Percentiles rank a stretch among this genome's conserved stretches.
Conservation (phyloP, 2,888 invertebrate genomes). For the Apeira syringaria region DNA sequence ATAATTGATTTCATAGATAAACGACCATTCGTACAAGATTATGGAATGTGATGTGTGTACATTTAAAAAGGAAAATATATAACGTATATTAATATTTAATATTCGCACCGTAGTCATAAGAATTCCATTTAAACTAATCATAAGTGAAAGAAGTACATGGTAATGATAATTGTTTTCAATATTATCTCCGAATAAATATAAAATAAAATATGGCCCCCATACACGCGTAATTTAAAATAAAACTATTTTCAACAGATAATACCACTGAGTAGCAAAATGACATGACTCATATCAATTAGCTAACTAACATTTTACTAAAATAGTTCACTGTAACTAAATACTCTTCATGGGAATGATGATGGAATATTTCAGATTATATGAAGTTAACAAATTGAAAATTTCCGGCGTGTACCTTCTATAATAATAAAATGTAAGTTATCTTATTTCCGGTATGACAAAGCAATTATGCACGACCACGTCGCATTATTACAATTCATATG, state of each 20-base stretch:
- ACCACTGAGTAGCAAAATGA: constrained; percentile 24
- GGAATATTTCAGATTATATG: no score
- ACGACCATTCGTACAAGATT: constrained; percentile 57
- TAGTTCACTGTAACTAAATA: no score
- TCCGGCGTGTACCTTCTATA: no score
- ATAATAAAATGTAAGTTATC: no score
- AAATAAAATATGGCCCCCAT: constrained; percentile 18
- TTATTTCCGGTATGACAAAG: not conserved
- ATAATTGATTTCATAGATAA: no score
- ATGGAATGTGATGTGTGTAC: constrained; percentile 75
- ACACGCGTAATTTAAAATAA: constrained; percentile 9
- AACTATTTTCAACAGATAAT: constrained; percentile 8
- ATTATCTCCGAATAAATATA: constrained; percentile 9
- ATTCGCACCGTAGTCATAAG: constrained; percentile 63
- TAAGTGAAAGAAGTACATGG: constrained; percentile 5
- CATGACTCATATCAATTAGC: constrained; percentile 11
- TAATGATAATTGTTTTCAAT: not conserved
- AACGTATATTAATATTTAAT: constrained; percentile 19
- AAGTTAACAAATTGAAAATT: no score
- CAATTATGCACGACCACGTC: not conserved
- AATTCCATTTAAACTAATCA: constrained; percentile 26
- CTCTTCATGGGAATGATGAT: no score
- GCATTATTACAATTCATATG: constrained; percentile 10
- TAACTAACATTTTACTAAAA: constrained; percentile 26
- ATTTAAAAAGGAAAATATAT: constrained; percentile 46